phyloP scores from a whole-genome alignment of 2,113 vertebrate genomes.

The Oreotrochilus melanogaster region DNA sequence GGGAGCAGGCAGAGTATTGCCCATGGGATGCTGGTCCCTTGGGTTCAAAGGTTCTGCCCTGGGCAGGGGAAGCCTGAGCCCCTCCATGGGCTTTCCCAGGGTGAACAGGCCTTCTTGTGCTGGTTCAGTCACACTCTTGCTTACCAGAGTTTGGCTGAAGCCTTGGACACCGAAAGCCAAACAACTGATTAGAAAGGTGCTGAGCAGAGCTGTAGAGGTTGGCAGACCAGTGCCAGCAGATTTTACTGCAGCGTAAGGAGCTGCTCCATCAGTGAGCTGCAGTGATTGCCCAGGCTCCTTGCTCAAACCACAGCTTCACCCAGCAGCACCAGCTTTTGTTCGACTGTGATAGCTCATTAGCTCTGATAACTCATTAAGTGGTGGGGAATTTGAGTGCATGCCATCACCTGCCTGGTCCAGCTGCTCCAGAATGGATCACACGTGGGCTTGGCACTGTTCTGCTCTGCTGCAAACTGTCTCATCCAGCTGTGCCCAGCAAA shows the following conservation, averaged over 20 bases:
- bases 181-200: not conserved
- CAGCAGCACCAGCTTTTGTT: not conserved
- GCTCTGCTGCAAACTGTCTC: not conserved
- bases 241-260: not conserved
- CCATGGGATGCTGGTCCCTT: not conserved
- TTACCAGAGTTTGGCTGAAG: not conserved
- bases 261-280: constrained; percentile 24
- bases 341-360: not conserved
- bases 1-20: not conserved
- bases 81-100: rapidly evolving
- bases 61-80: not conserved
- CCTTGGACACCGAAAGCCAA: not conserved
- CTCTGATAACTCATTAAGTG: not conserved
- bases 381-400: rapidly evolving
- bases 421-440: rapidly evolving
- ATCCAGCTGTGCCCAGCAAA: rapidly evolving
- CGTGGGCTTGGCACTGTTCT: not conserved
- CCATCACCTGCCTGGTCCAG: not conserved
- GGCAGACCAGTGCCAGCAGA: not conserved
- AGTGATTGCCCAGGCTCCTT: constrained; percentile 33
- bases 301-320: constrained; percentile 26
- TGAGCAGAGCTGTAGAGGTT: not conserved
- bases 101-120: not conserved
- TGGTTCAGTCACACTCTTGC: not conserved
- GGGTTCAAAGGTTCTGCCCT: rapidly evolving